Evolutionary conservation across 1,140 invertebrate genomes (phyloP).

Genomic region (Venturia canescens): DNA sequence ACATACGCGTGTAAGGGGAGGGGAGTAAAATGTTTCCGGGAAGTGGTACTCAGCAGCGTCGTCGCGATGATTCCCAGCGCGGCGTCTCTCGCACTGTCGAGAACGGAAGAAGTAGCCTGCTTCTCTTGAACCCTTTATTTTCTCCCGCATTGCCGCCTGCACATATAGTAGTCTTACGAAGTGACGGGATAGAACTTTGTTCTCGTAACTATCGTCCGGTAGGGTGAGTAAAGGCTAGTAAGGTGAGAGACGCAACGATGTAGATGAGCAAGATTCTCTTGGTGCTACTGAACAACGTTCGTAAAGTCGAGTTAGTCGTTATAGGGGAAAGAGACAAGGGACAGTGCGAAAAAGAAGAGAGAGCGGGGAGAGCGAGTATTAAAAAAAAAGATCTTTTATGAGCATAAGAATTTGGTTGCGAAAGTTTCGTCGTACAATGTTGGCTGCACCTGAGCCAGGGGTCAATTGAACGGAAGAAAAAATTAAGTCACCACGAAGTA

Average conservation of each 20-base stretch:
- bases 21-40: background rate
- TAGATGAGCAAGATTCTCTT: slow-evolving; percentile 14
- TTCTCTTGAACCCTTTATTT: background rate
- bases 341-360: background rate
- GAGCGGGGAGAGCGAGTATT: background rate
- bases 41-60: background rate
- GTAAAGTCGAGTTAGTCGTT: background rate
- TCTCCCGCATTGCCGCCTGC: background rate
- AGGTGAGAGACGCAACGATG: background rate
- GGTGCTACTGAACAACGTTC: background rate
- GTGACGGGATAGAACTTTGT: slow-evolving; percentile 55
- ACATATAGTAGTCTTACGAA: background rate
- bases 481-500: background rate
- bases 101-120: background rate
- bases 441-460: background rate
- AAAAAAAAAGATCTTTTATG: background rate
- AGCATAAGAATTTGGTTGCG: slow-evolving; percentile 65
- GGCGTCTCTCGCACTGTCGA: background rate
- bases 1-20: background rate
- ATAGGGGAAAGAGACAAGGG: background rate
- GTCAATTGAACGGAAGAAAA: background rate
- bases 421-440: slow-evolving; percentile 58
- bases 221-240: slow-evolving; percentile 63
- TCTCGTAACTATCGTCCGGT: slow-evolving; percentile 66
- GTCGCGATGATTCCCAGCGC: background rate